phyloP scores from a whole-genome alignment of 1,140 invertebrate genomes.

The Drosophila leontia region DNA sequence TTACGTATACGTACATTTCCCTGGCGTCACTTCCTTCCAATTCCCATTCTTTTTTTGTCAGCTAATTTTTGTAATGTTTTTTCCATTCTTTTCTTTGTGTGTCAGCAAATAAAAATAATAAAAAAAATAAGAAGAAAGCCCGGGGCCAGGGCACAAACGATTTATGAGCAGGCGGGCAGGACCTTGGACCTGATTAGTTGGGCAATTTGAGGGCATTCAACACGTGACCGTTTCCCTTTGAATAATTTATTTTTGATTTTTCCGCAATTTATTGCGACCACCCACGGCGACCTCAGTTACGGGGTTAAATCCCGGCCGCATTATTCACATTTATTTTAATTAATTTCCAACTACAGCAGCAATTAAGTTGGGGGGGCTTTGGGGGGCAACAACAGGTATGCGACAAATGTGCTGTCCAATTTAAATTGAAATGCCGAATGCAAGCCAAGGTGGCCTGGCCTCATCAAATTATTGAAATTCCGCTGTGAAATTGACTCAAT shows the following conservation, averaged over 20 bases:
- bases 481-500: constrained; percentile 11
- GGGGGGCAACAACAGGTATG: not conserved
- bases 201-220: constrained; percentile 45
- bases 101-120: constrained; percentile 33
- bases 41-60: constrained; percentile 18
- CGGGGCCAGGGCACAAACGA: constrained; percentile 28
- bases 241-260: constrained; percentile 47
- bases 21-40: constrained; percentile 41
- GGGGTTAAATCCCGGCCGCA: constrained; percentile 11
- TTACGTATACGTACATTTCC: constrained; percentile 37
- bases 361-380: not conserved
- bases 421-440: constrained; percentile 16
- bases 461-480: constrained; percentile 29
- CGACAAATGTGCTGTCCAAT: constrained; percentile 16
- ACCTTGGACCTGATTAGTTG: constrained; percentile 49
- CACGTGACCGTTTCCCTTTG: constrained; percentile 43
- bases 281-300: not conserved
- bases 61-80: constrained; percentile 77
- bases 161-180: constrained; percentile 32
- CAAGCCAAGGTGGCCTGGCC: not conserved
- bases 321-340: constrained; percentile 31
- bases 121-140: not conserved
- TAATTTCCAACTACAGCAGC: constrained; percentile 21
- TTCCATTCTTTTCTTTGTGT: constrained; percentile 37
- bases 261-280: constrained; percentile 19